phyloP scores from a whole-genome alignment of 1,140 invertebrate species.

The Heliconius himera region DNA sequence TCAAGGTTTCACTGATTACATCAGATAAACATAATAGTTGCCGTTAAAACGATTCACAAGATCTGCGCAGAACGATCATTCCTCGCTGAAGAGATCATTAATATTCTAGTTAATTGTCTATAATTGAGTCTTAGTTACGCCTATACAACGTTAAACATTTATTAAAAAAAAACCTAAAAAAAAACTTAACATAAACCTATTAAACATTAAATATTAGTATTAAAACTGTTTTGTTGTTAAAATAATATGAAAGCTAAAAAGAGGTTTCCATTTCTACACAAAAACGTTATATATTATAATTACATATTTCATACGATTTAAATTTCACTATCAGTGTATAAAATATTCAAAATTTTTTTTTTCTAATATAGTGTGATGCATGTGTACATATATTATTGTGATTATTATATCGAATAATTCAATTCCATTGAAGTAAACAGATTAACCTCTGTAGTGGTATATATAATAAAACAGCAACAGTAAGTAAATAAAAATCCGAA shows the following conservation, averaged over 20 bases:
- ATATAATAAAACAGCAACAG: too few species aligned
- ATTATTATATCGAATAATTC: neutral
- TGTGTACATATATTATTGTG: neutral
- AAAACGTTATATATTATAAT: neutral
- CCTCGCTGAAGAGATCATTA: neutral
- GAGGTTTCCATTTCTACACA: neutral
- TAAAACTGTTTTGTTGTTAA: neutral
- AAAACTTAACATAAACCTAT: neutral
- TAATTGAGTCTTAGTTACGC: conserved; percentile 3
- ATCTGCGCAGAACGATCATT: neutral
- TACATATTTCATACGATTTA: neutral
- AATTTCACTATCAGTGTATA: neutral
- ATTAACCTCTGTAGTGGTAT: neutral
- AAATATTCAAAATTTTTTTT: neutral
- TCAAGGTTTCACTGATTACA: neutral
- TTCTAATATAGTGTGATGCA: neutral
- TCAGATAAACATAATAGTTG: neutral
- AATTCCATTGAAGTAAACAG: neutral
- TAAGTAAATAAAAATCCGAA: neutral
- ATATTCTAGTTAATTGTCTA: neutral
- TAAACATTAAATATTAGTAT: neutral
- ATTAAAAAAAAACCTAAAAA: neutral
- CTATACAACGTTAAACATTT: conserved; percentile 4
- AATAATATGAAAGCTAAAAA: neutral
- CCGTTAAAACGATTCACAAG: neutral